Base-by-base conservation (phyloP, 2,113 vertebrate species). In the Patagioenas fasciata region DNA sequence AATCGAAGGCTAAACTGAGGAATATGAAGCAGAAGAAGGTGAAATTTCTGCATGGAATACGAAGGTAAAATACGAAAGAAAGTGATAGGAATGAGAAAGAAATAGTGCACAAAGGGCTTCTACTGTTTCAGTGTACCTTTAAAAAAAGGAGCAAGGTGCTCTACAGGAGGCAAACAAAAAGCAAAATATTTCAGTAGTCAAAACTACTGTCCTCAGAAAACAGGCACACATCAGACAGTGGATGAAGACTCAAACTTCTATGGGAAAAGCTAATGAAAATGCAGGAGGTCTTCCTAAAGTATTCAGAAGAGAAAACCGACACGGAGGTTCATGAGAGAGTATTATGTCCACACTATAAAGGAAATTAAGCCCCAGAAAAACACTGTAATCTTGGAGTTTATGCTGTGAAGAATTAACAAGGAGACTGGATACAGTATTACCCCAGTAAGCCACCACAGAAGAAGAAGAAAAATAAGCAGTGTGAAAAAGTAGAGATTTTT, bases 351-450 rank as follows among this genome's bases (percentile, higher is more conserved):
- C 13, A 51, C 6, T 16, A 19, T 6, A 67, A 36, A 51, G 15
- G 15, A 88, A 73, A 75, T 62, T 29, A 66, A 56, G 34, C 26
- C 73, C 10, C 18, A 70, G 44, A 57, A 93, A 71, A 47, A 28
- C 1, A 5, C 8, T 2, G 1, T 20, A 64, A 60, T 32, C 44
- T 62, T 80, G 15, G 47, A 71, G 64, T 65, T 72, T 61, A 65
- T 14, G n/a, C 29, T 36, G 36, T 0, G 0, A 72, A 72, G 28
- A 75, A 57, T 31, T 5, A 71, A 56, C 5, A 25, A 21, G 18
- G 71, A 72, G 15, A 42, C 5, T 21, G 25, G 36, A 70, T 62
- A 25, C 25, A 85, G 4, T 32, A 67, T 53, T 69, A 62, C 15
- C 12, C 72, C 26, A 42, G 15, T 25, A 44, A 54, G 48, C 40